Evolutionary conservation across 2,113 vertebrate species (phyloP).

Genomic region (Gnathonemus echidnorhynchus): DNA sequence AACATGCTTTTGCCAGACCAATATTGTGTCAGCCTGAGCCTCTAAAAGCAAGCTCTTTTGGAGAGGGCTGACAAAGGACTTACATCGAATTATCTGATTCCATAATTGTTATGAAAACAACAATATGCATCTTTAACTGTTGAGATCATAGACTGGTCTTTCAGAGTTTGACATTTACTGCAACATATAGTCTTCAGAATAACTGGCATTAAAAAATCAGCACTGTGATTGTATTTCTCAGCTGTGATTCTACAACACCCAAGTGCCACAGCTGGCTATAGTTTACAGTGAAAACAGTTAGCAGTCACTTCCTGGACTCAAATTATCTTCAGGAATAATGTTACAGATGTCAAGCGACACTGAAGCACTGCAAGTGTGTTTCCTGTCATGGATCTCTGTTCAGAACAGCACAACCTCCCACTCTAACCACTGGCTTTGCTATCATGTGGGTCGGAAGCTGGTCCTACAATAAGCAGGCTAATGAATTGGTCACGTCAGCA

Average conservation of each 20-base stretch:
- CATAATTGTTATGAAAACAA: neutral
- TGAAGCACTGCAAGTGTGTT: neutral
- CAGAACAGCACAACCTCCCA: neutral
- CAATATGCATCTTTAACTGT: neutral
- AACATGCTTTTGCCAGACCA: neutral
- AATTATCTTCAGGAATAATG: neutral
- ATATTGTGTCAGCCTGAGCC: neutral
- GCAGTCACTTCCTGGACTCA: neutral
- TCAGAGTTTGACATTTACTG: neutral
- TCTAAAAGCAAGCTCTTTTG: neutral
- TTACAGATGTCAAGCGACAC: neutral
- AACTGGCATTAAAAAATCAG: neutral
- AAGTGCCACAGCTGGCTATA: neutral
- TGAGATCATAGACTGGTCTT: neutral
- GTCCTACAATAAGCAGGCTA: neutral
- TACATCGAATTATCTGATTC: neutral
- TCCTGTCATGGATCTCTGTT: neutral
- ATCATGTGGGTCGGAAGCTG: neutral
- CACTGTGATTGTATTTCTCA: neutral
- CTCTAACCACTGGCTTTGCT: neutral
- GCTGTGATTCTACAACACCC: neutral
- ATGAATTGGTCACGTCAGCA: neutral
- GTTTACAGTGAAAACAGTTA: neutral
- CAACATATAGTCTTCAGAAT: neutral
- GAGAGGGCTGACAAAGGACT: neutral